phyloP scores from a whole-genome alignment of 2,888 invertebrate genomes.

The Nineta flava region DNA sequence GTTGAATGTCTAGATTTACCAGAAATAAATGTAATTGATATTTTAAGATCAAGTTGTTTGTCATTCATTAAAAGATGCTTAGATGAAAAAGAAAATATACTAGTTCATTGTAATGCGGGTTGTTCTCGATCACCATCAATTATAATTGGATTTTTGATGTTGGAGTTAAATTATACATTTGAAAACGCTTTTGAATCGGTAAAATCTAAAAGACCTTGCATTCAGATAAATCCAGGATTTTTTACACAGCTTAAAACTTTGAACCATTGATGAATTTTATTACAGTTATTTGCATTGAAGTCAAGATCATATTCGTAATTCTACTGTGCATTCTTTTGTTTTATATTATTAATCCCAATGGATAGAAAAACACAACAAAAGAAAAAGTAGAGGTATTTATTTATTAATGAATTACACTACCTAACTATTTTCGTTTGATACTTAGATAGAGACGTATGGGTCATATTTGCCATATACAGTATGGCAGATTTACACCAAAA shows the following conservation, averaged over 20 bases:
- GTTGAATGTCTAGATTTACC: constrained; percentile 61
- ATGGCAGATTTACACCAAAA: too few relatives aligned
- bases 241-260: constrained; percentile 41
- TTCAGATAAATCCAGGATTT: constrained; percentile 73
- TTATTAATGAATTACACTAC: too few relatives aligned
- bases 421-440: too few relatives aligned
- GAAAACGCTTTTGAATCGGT: constrained; percentile 49
- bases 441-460: too few relatives aligned
- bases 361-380: too few relatives aligned
- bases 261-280: too few relatives aligned
- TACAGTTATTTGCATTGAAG: too few relatives aligned
- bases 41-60: constrained; percentile 35
- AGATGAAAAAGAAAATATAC: constrained; percentile 34
- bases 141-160: constrained; percentile 68
- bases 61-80: constrained; percentile 44
- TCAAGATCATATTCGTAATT: too few relatives aligned
- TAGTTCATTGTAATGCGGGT: constrained; percentile 88
- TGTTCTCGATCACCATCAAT: constrained; percentile 71
- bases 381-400: too few relatives aligned
- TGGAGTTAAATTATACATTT: constrained; percentile 36
- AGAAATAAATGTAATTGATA: constrained; percentile 38
- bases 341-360: too few relatives aligned
- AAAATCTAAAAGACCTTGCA: constrained; percentile 46
- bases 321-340: too few relatives aligned
- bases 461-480: too few relatives aligned